A percentile compares a stretch with the other conserved stretches of the same genome.
Evolutionary conservation across 2,888 invertebrate species (phyloP).

Genomic region (Gymnoscelis rufifasciata): DNA sequence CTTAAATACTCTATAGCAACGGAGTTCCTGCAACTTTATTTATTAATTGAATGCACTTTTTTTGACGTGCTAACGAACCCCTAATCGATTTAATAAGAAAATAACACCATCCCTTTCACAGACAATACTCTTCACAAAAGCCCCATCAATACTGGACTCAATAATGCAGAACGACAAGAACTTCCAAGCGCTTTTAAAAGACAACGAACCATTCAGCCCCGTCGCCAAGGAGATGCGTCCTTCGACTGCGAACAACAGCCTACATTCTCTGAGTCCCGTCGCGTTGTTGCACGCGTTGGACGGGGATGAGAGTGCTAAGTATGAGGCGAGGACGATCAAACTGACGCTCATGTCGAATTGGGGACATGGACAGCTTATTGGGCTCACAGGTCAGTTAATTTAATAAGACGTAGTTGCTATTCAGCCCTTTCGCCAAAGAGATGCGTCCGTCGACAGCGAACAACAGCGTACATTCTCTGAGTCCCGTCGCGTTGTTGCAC

Average conservation of each 20-base stretch:
- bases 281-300: conserved; percentile 38
- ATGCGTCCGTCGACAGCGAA: conserved; percentile 81
- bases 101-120: conserved; percentile 45
- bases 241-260: conserved; percentile 76
- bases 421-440: conserved; percentile 34
- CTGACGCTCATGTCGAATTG: conserved; percentile 81
- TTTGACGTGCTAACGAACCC: too few relatives aligned
- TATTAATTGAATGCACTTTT: too few relatives aligned
- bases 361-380: conserved; percentile 80
- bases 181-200: conserved; percentile 62
- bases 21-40: too few relatives aligned
- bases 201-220: conserved; percentile 54
- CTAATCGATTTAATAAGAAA: not conserved
- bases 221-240: conserved; percentile 65
- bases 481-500: conserved; percentile 42
- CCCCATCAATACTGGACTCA: conserved; percentile 83
- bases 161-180: conserved; percentile 61
- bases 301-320: conserved; percentile 45
- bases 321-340: conserved; percentile 65
- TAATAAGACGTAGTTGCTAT: not conserved
- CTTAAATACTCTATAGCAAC: too few relatives aligned
- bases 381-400: conserved; percentile 69
- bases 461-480: conserved; percentile 47
- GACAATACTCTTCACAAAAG: conserved; percentile 92
- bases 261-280: conserved; percentile 45